Base-by-base conservation (phyloP, 2,113 vertebrate species). In the Indicator maculatus region DNA sequence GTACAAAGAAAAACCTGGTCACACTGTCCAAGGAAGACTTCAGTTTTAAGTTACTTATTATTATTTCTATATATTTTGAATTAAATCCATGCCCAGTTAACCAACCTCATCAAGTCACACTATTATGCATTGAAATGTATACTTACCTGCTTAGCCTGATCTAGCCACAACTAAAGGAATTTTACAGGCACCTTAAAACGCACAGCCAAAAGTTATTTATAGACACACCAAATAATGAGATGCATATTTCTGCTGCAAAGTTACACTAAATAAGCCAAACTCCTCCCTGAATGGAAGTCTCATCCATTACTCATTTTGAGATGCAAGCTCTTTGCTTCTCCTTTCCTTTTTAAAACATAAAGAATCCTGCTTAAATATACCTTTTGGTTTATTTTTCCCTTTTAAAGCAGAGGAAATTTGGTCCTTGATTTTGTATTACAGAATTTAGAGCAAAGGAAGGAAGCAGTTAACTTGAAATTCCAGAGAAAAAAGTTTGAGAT, bases 281-380 rank as follows among this genome's bases (percentile, higher is more conserved):
- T 78, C 33, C 52, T 81, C 74, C 58, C 72, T 85, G 31, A 86
- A 66, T 0, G 93, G 72, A 94, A 94, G 89, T 69, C 28, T 52
- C 53, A 76, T 64, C 67, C 90, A 63, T 92, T 89, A 94, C 58
- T 41, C 28, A 79, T 38, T 89, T 52, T 60, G 67, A 94, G 63
- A 70, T 27, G 31, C 39, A 38, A 26, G 56, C 67, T 87, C 21
- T 38, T 12, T 2, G 33, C 60, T 80, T 86, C 61, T 24, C 20
- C 2, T 1, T 23, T 30, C 79, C 70, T 75, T 38, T 44, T 89
- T 44, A 61, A 82, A 84, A 71, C 11, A 76, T 3, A 2, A 28
- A 52, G 9, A 81, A n/a, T 47, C 13, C 65, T 64, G 28, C 27
- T 84, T 33, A 78, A 95, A 83, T 18, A 53, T 3, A 11, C 3